Conservation (phyloP, 2,113 vertebrate species). For the Boulengeromyrus knoepffleri region DNA sequence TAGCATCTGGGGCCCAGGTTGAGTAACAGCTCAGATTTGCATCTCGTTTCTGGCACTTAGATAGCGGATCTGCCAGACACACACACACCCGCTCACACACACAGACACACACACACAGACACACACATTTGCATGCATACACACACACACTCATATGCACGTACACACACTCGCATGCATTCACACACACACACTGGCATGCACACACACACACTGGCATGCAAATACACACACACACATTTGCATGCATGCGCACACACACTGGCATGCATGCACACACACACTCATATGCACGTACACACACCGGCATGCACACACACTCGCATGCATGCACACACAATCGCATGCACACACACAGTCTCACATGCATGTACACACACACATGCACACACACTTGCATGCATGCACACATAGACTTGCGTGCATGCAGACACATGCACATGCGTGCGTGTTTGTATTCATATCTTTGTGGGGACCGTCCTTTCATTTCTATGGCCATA, state of each 20-base stretch:
- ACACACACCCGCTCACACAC: neutral
- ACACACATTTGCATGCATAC: too few species aligned
- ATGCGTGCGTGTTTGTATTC: neutral
- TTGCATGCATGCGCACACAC: neutral
- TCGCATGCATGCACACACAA: too few species aligned
- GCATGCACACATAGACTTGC: neutral
- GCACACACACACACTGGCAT: too few species aligned
- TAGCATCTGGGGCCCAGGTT: conserved; percentile 2
- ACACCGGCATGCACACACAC: too few species aligned
- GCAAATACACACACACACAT: too few species aligned
- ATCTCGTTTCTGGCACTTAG: neutral
- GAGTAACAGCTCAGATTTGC: neutral
- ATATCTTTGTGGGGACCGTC: neutral
- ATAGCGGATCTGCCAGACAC: neutral
- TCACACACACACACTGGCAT: too few species aligned
- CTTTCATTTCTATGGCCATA: neutral
- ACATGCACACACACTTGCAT: neutral
- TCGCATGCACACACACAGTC: too few species aligned
- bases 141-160: too few species aligned
- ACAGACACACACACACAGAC: too few species aligned
- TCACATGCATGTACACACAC: neutral
- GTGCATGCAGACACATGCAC: neutral
- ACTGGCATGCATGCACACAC: too few species aligned
- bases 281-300: too few species aligned
- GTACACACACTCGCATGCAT: too few species aligned